phyloP scores from a whole-genome alignment of 2,797 vertebrate species.

The Aselliscus stoliczkanus region DNA sequence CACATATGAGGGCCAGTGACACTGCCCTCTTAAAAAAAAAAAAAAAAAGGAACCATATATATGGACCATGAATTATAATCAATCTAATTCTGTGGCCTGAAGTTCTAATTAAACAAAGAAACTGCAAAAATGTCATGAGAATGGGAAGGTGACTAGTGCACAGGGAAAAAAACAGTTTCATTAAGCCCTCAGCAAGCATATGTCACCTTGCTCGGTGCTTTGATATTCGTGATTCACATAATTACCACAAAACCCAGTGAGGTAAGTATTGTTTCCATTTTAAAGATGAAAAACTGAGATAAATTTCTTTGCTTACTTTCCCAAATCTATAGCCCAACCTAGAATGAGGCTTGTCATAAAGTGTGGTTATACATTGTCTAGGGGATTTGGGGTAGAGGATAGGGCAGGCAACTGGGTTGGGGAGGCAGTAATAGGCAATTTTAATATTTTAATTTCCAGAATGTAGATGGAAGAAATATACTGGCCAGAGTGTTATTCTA shows the following conservation, averaged over 20 bases:
- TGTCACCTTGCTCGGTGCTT: neutral
- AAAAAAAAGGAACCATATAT: too few species aligned
- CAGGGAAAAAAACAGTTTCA: neutral
- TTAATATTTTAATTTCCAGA: neutral
- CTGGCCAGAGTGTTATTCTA: neutral
- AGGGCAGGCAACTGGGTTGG: too few species aligned
- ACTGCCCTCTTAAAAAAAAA: too few species aligned
- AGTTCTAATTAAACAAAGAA: neutral
- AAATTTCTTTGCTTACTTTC: neutral
- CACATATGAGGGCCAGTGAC: too few species aligned
- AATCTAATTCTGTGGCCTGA: neutral
- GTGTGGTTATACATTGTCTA: neutral
- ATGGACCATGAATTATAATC: neutral
- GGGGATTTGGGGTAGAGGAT: neutral
- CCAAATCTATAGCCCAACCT: neutral
- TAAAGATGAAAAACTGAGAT: neutral
- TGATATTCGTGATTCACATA: neutral
- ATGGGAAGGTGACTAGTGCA: neutral
- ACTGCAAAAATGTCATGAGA: neutral
- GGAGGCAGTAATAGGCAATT: neutral
- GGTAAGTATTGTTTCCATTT: neutral
- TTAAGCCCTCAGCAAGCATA: neutral
- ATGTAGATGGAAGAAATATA: neutral
- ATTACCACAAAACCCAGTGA: neutral
- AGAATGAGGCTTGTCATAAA: neutral